Base-by-base conservation (phyloP, 2,888 invertebrate species). In the Zhuqinia jingwanae region DNA sequence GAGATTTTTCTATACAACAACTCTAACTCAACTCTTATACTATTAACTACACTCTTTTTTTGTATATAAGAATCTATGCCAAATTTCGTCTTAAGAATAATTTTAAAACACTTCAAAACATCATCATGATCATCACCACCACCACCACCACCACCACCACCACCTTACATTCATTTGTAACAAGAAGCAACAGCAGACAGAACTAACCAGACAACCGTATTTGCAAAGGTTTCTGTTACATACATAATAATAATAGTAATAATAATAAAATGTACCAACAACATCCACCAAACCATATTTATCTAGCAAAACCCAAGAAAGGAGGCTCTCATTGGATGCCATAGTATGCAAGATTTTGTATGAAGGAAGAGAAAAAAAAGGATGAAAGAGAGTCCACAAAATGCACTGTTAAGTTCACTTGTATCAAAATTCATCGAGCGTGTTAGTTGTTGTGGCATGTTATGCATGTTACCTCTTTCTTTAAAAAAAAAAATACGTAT, bases 141-240 rank as follows among this genome's bases (percentile, higher is more conserved):
- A n/a, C n/a, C n/a, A n/a, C n/a, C n/a, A n/a, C n/a, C n/a, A n/a
- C n/a, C n/a, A n/a, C n/a, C n/a, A n/a, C n/a, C n/a, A n/a, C n/a
- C n/a, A n/a, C n/a, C n/a, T n/a, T n/a, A n/a, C n/a, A n/a, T n/a
- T n/a, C n/a, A n/a, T n/a, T n/a, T n/a, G n/a, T n/a, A n/a, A n/a
- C n/a, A n/a, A n/a, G n/a, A n/a, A n/a, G n/a, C n/a, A n/a, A n/a
- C n/a, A n/a, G 15, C 70, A 70, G 47, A 70, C 70, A 30, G 70
- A 65, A n/a, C n/a, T n/a, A n/a, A 70, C 70, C 22, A 70, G 70
- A 70, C 70, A 47, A 42, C 42, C 42, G 22, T 70, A 47, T 70
- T 47, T 70, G 70, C 70, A 70, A 36, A 25, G 47, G 70, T 70
- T 45, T 70, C 70, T 70, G 70, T 70, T 47, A 70, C 70, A 70